Conservation (phyloP, 2,888 invertebrate species). For the Ormyrus pomaceus region DNA sequence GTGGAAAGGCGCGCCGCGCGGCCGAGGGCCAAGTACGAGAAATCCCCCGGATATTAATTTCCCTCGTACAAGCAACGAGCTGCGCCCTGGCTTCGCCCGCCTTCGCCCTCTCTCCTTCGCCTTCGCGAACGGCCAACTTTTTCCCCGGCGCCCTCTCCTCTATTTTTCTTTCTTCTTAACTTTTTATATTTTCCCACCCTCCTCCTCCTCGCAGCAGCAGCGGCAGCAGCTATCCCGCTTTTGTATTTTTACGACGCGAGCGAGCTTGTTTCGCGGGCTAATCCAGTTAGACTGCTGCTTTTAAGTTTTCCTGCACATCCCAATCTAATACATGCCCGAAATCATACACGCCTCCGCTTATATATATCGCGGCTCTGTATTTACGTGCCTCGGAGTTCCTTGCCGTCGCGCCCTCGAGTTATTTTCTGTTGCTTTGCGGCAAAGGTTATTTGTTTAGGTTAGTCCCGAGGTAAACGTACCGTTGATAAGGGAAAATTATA, state of each 20-base stretch:
- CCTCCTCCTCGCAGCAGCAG: background rate
- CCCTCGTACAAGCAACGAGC: slow-evolving; percentile 39
- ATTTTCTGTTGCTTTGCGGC: slow-evolving; percentile 58
- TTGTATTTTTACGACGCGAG: slow-evolving; percentile 51
- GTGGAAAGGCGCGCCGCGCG: background rate
- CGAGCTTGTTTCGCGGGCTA: slow-evolving; percentile 50
- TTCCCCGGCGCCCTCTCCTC: slow-evolving; percentile 29
- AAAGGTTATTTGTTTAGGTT: slow-evolving; percentile 58
- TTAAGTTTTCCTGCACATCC: slow-evolving; percentile 1
- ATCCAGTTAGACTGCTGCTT: slow-evolving; percentile 51
- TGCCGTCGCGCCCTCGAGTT: slow-evolving; percentile 51
- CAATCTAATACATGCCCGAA: slow-evolving; percentile 9
- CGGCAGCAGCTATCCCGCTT: background rate
- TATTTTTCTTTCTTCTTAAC: slow-evolving; percentile 55
- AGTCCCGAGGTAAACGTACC: slow-evolving; percentile 55
- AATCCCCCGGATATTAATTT: slow-evolving; percentile 58
- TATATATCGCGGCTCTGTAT: background rate
- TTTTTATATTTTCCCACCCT: slow-evolving; percentile 49
- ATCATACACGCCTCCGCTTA: background rate
- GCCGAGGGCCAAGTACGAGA: slow-evolving; percentile 43
- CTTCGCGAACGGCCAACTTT: slow-evolving; percentile 38
- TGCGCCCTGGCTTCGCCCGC: background rate
- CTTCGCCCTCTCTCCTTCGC: background rate
- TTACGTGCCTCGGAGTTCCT: background rate
- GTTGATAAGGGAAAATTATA: slow-evolving; percentile 62